Evolutionary conservation across 1,140 invertebrate genomes (phyloP).

Genomic region (Hypsibius dujardini): DNA sequence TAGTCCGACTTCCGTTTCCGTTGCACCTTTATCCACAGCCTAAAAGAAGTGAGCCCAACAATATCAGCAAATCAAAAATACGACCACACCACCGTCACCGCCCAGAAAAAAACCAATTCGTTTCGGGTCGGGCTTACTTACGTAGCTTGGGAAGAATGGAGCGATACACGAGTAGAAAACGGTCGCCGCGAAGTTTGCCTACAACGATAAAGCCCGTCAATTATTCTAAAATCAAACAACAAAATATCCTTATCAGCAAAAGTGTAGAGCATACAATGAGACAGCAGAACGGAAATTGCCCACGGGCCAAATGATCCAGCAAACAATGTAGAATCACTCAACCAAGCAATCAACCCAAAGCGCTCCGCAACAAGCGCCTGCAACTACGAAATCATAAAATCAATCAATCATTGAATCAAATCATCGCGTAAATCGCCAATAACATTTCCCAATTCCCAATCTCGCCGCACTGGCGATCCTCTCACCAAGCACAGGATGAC

Average conservation of each 20-base stretch:
- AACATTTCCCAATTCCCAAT: not conserved
- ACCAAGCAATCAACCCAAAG: constrained; percentile 25
- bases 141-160: not conserved
- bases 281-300: too few relatives aligned
- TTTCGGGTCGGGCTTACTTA: not conserved
- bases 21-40: constrained; percentile 66
- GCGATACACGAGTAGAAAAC: not conserved
- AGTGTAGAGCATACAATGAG: too few relatives aligned
- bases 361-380: too few relatives aligned
- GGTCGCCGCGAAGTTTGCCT: constrained; percentile 13
- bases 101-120: constrained; percentile 24
- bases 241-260: too few relatives aligned
- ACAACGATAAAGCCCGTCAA: constrained; percentile 48
- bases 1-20: constrained; percentile 66
- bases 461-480: not conserved
- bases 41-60: constrained; percentile 32
- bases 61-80: constrained; percentile 52
- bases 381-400: too few relatives aligned
- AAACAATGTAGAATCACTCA: constrained; percentile 59
- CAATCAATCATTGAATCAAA: too few relatives aligned
- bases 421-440: not conserved
- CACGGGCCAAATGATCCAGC: too few relatives aligned
- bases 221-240: too few relatives aligned
- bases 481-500: constrained; percentile 8
- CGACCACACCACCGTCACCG: constrained; percentile 66